phyloP scores from a whole-genome alignment of 2,888 invertebrate species.

The Cotesia congregata region DNA sequence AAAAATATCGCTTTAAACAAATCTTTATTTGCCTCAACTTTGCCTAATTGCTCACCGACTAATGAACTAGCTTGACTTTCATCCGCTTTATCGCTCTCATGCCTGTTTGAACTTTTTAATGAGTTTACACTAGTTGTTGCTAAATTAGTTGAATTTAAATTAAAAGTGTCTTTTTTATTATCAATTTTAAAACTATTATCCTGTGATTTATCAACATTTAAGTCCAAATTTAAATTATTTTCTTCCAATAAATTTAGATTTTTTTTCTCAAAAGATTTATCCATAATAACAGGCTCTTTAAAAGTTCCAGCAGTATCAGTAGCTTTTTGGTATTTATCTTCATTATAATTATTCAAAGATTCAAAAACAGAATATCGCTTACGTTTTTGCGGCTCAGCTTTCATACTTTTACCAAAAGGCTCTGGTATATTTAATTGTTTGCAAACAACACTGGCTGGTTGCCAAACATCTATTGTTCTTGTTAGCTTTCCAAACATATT shows the following conservation, averaged over 20 bases:
- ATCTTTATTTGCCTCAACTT: slow-evolving; percentile 77
- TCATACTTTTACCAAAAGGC: slow-evolving; percentile 76
- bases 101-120: slow-evolving; percentile 19
- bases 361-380: slow-evolving; percentile 84
- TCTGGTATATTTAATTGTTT: slow-evolving; percentile 95
- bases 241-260: background rate
- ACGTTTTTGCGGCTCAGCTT: slow-evolving; percentile 73
- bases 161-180: slow-evolving; percentile 46
- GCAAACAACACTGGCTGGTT: slow-evolving; percentile 86
- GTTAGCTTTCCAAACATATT: slow-evolving; percentile 86
- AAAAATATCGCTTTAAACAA: slow-evolving; percentile 92
- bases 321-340: slow-evolving; percentile 55
- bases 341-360: slow-evolving; percentile 75
- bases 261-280: slow-evolving; percentile 8
- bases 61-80: slow-evolving; percentile 6
- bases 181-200: slow-evolving; percentile 51
- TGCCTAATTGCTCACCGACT: slow-evolving; percentile 38
- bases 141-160: slow-evolving; percentile 9
- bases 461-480: slow-evolving; percentile 80
- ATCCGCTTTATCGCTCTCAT: slow-evolving; percentile 13
- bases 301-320: slow-evolving; percentile 45
- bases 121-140: slow-evolving; percentile 1
- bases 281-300: slow-evolving; percentile 36
- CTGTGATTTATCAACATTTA: slow-evolving; percentile 36
- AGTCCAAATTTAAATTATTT: slow-evolving; percentile 41